Percentiles rank a stretch among this genome's conserved stretches.
These are phyloP conservation scores for Aethes cnicana DNA, from an alignment of 2,888 invertebrate species.

Conservation along the genomic window DNA sequence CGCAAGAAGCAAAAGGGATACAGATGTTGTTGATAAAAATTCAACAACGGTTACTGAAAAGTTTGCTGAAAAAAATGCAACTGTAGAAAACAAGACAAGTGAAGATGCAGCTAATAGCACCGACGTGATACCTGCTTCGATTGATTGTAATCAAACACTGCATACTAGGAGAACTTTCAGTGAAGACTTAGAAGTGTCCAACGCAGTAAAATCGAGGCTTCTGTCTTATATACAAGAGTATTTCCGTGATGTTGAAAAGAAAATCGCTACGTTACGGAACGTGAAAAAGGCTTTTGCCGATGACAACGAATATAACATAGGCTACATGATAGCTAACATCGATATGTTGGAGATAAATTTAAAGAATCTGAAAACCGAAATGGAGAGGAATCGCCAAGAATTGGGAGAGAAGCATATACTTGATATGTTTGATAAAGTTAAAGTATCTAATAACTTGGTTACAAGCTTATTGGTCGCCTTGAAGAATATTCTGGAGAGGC, in stretches of 20 bases:
- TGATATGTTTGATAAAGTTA: slow-evolving; percentile 48
- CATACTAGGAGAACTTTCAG: slow-evolving; percentile 30
- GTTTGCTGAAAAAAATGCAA: too few relatives aligned
- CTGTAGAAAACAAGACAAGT: neutral
- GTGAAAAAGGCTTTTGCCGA: slow-evolving; percentile 40
- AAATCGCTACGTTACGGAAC: slow-evolving; percentile 39
- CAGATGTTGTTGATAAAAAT: too few relatives aligned
- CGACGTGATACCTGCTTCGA: neutral
- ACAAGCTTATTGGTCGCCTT: slow-evolving; percentile 40
- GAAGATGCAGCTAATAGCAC: neutral
- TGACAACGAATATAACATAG: slow-evolving; percentile 45
- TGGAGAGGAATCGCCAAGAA: slow-evolving; percentile 37
- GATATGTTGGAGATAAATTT: slow-evolving; percentile 50
- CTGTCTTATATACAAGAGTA: slow-evolving; percentile 43
- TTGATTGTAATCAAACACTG: slow-evolving; percentile 8
- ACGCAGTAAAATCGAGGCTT: slow-evolving; percentile 43
- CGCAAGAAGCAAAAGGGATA: neutral
- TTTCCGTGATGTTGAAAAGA: slow-evolving; percentile 44
- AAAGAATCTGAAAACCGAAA: slow-evolving; percentile 40
- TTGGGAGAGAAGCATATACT: slow-evolving; percentile 46
- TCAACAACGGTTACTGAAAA: too few relatives aligned
- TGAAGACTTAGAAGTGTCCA: slow-evolving; percentile 16
- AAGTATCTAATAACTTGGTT: slow-evolving; percentile 39
- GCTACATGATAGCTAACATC: slow-evolving; percentile 52
- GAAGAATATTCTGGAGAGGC: slow-evolving; percentile 15